phyloP scores from a whole-genome alignment of 35 echinoderm and acorn worm genomes.

The Strongylocentrotus purpuratus region DNA sequence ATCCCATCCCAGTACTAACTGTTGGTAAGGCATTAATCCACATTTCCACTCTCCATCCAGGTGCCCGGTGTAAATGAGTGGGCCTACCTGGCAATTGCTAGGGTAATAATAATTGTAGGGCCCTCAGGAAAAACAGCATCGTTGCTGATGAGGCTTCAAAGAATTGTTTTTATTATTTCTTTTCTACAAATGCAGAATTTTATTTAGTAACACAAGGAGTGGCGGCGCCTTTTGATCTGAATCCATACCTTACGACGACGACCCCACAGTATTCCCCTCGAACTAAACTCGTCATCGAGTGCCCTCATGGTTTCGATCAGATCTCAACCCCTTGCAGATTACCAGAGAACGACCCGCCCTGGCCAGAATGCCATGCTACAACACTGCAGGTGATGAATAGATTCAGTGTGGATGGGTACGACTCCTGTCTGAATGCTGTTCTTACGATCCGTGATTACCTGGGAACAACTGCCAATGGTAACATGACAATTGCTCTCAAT shows the following conservation, averaged over 20 bases:
- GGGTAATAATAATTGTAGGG: background rate
- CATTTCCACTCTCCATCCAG: too few species aligned
- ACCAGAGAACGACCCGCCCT: background rate
- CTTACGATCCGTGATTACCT: background rate
- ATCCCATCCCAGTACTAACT: too few species aligned
- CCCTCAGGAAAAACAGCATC: background rate
- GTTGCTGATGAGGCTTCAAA: background rate
- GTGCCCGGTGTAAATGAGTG: too few species aligned
- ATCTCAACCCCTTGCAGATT: background rate
- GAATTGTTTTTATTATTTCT: background rate
- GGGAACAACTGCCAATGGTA: background rate
- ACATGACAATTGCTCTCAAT: background rate
- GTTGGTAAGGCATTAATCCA: too few species aligned
- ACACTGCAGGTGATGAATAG: background rate
- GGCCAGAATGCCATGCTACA: background rate
- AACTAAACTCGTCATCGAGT: background rate
- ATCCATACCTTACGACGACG: background rate
- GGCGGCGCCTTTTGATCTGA: background rate
- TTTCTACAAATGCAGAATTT: background rate
- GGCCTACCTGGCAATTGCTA: background rate
- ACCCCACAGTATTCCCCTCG: background rate
- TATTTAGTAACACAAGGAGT: background rate
- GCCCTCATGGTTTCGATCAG: background rate
- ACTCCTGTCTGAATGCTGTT: background rate
- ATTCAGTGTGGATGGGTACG: slow-evolving; percentile 1